Base-by-base conservation (phyloP, 1,140 invertebrate species). In the Ylistrum balloti region DNA sequence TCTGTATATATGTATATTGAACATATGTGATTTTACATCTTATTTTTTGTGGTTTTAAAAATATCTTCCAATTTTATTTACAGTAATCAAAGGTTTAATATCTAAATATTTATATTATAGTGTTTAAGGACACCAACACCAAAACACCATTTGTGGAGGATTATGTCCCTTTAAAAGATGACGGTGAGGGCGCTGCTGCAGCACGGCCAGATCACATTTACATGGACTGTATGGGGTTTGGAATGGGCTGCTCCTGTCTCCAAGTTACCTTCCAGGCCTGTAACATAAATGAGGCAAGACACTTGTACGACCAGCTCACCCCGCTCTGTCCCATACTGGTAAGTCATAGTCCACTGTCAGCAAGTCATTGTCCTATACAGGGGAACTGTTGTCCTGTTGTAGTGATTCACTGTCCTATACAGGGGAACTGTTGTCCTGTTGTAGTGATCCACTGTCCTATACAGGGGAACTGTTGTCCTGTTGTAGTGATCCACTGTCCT, bases 221-320 rank as follows among this genome's bases (percentile, higher is more conserved):
- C 93, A 98, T 99, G 98, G 99, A 99, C 96, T 98, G 99, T 0
- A 99, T 99, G 99, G 99, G 99, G 41, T 99, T 99, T 96, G 99
- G 99, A 74, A 99, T 99, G 99, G 99, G 99, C 41, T 99, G 98
- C 95, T 99, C 98, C 95, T 99, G 99, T 96, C 99, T 99, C 15
- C 99, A 99, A 96, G 96, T 97, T 87, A 97, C 97, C 32, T 97
- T 97, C 94, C 98, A 99, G 97, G 99, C 99, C 0, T 99, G 99
- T 96, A 99, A 99, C 95, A 99, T 99, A 74, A 97, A 97, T 85
- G 99, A 99, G 97, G 99, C 99, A 9, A 97, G 98, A 91, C 98
- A 98, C 33, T 97, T 99, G 0, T 99, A 99, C 95, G 99, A 99
- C 96, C 99, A 99, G 95, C 97, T 99, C 11, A 98, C 99, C 9